Percentiles rank a stretch among this genome's conserved stretches.
Evolutionary conservation across 64 coral and sea anemone species (phyloP).

Genomic region (Stylophora pistillata): DNA sequence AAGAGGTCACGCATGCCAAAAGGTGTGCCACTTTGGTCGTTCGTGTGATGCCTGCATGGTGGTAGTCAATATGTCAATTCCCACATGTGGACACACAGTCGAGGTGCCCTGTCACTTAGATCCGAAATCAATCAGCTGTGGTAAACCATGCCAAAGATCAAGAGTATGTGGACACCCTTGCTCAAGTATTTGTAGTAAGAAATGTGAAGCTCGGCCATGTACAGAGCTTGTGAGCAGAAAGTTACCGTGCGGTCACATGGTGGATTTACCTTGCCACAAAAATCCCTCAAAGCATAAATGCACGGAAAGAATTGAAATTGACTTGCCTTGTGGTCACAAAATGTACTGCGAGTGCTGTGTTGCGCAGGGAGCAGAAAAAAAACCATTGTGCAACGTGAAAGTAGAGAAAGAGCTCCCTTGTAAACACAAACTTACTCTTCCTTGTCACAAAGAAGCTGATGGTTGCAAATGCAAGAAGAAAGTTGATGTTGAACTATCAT

Average conservation of each 20-base stretch:
- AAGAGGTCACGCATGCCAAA: constrained; percentile 5
- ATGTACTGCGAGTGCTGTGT: not conserved
- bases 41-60: not conserved
- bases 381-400: not conserved
- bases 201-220: constrained; percentile 30
- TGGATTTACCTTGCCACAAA: constrained; percentile 5
- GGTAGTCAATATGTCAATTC: not conserved
- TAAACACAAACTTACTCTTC: constrained; percentile 11
- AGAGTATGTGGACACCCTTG: constrained; percentile 49
- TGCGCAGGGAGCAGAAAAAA: not conserved
- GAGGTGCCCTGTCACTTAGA: not conserved
- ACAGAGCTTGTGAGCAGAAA: not conserved
- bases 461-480: not conserved
- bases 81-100: constrained; percentile 10
- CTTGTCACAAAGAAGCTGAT: constrained; percentile 20
- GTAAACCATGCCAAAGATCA: constrained; percentile 19
- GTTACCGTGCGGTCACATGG: constrained; percentile 47
- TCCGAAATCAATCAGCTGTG: not conserved
- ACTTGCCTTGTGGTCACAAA: constrained; percentile 32
- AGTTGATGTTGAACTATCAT: constrained; percentile 29
- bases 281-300: not conserved
- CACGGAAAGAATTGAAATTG: not conserved
- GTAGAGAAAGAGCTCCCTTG: constrained; percentile 28
- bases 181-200: not conserved
- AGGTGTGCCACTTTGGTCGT: not conserved